Conservation (phyloP, 2,113 vertebrate genomes). For the Coreoperca whiteheadi region DNA sequence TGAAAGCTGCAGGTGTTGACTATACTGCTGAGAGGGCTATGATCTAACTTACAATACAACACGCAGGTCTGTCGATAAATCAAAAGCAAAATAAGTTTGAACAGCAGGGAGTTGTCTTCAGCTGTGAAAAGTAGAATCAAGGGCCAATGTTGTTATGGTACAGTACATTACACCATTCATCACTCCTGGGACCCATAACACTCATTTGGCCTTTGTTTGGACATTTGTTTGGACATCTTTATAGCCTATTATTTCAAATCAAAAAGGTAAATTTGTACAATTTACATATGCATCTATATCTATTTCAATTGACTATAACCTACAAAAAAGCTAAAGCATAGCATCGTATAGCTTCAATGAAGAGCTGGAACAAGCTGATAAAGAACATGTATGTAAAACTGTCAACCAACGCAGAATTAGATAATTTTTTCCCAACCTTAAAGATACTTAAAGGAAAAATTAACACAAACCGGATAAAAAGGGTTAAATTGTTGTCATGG, state of each 20-base stretch:
- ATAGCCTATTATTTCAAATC: not conserved
- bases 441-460: too few relatives aligned
- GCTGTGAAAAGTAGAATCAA: slow-evolving; percentile 30
- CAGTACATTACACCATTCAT: slow-evolving; percentile 13
- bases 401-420: too few relatives aligned
- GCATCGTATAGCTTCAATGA: too few relatives aligned
- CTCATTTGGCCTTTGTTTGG: slow-evolving; percentile 18
- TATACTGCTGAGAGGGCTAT: slow-evolving; percentile 15
- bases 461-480: too few relatives aligned
- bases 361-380: too few relatives aligned
- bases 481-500: too few relatives aligned
- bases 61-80: slow-evolving; percentile 49
- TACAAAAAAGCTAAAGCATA: too few relatives aligned
- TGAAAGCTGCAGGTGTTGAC: slow-evolving; percentile 40
- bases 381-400: too few relatives aligned
- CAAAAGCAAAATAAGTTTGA: slow-evolving; percentile 31
- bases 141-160: slow-evolving; percentile 12
- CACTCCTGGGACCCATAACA: not conserved
- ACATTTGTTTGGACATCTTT: too few relatives aligned
- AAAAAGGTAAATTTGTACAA: not conserved
- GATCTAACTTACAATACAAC: slow-evolving; percentile 38
- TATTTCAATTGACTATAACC: not conserved
- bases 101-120: slow-evolving; percentile 24
- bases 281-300: not conserved
- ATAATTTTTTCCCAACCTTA: too few relatives aligned